Evolutionary conservation across 1,140 invertebrate species (phyloP).

Genomic region (Drosophila cardini): DNA sequence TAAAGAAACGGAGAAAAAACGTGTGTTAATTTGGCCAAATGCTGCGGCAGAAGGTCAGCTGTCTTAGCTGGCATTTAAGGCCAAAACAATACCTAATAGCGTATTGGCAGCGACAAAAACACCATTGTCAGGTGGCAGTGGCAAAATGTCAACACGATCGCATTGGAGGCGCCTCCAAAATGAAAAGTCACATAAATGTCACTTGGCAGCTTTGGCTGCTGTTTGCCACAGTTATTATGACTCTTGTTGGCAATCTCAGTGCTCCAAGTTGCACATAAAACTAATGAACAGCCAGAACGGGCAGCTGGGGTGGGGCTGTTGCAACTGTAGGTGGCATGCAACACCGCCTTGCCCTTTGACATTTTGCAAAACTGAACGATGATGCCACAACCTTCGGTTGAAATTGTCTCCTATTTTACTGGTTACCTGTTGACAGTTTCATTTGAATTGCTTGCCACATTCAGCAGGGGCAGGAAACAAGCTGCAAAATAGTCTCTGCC

Average conservation of each 20-base stretch:
- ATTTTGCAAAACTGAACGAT: constrained; percentile 64
- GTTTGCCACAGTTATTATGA: constrained; percentile 27
- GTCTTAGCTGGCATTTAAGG: constrained; percentile 17
- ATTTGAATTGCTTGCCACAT: constrained; percentile 48
- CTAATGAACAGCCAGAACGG: constrained; percentile 12
- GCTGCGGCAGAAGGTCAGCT: constrained; percentile 30
- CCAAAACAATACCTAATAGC: neutral
- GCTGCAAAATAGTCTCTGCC: neutral
- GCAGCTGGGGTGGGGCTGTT: neutral
- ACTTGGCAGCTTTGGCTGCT: constrained; percentile 12
- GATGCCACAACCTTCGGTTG: constrained; percentile 15
- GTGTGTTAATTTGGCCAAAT: constrained; percentile 1
- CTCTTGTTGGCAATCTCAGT: neutral
- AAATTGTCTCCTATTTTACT: constrained; percentile 49
- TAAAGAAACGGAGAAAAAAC: constrained; percentile 26
- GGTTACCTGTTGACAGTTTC: constrained; percentile 59
- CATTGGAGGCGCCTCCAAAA: constrained; percentile 7
- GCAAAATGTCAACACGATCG: constrained; percentile 38
- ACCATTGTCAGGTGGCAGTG: constrained; percentile 2
- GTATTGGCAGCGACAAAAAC: too few species aligned
- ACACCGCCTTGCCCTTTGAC: constrained; percentile 23
- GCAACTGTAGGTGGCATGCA: neutral
- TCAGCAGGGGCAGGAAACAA: neutral
- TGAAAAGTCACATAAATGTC: constrained; percentile 36
- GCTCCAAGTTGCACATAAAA: neutral